Base-by-base conservation (phyloP, 2,888 invertebrate species). In the Autographa gamma region DNA sequence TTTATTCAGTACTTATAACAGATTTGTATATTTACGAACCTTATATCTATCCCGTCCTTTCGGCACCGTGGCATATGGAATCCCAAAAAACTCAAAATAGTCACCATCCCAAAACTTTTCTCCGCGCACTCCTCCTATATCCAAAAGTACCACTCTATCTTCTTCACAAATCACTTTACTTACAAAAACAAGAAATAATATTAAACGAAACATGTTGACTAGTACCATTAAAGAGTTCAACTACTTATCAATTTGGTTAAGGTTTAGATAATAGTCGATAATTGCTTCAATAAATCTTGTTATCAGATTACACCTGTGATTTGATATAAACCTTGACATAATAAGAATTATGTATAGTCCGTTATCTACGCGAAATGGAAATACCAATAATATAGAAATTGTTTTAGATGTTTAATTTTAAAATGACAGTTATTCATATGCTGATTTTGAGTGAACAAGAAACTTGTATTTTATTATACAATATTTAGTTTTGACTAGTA, bases 71-170 rank as follows among this genome's bases (percentile, higher is more conserved):
- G 95, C 95, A 71, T 93, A 95, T 0, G 95, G 95, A 0, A 95
- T 80, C 4, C 94, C 93, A 64, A 87, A 94, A 66, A 94, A 95
- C 68, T 94, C 93, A 79, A 90, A 93, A 66, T 88, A 93, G 60
- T 95, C 94, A 0, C 94, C 95, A 85, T 93, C 88, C 95, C 95
- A 95, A 66, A 89, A 93, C 54, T 93, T 94, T n/a, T 86, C 86
- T 0, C 93, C 95, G 1, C 82, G 81, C 1, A 95, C 87, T 1
- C 75, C 80, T 0, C 95, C 95, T 5, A 87, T 65, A 31, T 92
- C 91, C 41, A 94, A 79, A 1, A 85, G 63, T 0, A 95, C 90
- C 3, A 84, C 77, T 66, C 80, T 90, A 14, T 73, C 77, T 16
- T 88, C 83, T 9, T 87, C 85, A 54, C 79, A 82, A 68, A 80